These are phyloP conservation scores for Ostrea denselamellosa DNA, from an alignment of 1,140 invertebrate genomes.

Conservation along the genomic window DNA sequence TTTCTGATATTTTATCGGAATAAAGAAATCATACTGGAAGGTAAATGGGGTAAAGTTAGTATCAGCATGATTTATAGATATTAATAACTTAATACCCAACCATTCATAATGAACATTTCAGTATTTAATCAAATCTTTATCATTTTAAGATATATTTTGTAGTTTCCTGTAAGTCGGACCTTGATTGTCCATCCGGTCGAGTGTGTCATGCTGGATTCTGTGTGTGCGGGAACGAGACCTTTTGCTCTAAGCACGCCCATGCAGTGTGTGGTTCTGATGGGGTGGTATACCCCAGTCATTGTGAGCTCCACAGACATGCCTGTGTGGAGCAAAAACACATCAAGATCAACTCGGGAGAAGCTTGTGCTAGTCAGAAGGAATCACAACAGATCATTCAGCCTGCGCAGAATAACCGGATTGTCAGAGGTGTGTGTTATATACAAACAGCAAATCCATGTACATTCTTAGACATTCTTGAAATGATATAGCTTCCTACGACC, in stretches of 20 bases:
- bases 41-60: no score
- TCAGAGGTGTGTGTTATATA: conserved; percentile 7
- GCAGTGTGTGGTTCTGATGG: conserved; percentile 88
- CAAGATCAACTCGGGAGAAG: conserved; percentile 79
- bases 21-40: no score
- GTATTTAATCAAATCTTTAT: no score
- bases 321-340: conserved; percentile 83
- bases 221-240: conserved; percentile 83
- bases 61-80: no score
- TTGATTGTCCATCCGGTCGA: conserved; percentile 83
- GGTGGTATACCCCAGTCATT: conserved; percentile 87
- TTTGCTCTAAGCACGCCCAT: conserved; percentile 80
- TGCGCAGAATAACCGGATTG: neutral
- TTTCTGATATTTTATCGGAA: no score
- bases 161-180: conserved; percentile 68
- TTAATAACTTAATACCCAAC: no score
- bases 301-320: conserved; percentile 86
- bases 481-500: no score
- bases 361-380: conserved; percentile 9
- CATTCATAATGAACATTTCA: no score
- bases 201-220: conserved; percentile 84
- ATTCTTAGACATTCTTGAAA: no score
- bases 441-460: neutral
- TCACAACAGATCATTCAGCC: neutral
- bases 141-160: conserved; percentile 43